A percentile compares a stretch with the other conserved stretches of the same genome.
These are phyloP conservation scores for Ptychoptera contaminata DNA, from an alignment of 2,888 invertebrate genomes.

Conservation along the genomic window DNA sequence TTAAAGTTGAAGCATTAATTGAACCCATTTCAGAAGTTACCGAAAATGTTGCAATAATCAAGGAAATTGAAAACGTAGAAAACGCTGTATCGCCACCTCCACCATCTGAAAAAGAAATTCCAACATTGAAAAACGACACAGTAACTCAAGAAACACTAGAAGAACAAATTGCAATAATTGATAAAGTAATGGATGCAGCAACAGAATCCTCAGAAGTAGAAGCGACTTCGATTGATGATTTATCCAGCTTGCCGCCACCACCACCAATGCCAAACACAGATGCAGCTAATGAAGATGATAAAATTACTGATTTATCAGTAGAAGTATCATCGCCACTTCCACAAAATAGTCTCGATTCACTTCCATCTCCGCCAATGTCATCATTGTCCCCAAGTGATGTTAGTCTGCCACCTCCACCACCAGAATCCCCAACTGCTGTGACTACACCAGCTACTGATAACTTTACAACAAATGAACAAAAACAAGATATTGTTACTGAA, in stretches of 20 bases:
- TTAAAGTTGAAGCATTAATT: not conserved
- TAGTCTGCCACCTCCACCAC: constrained; percentile 3
- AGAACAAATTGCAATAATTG: not conserved
- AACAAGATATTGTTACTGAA: no score
- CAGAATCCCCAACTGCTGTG: not conserved
- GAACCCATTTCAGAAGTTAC: constrained; percentile 6
- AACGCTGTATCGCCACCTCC: not conserved
- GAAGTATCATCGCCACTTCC: constrained; percentile 8
- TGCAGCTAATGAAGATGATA: not conserved
- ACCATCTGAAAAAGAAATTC: no score
- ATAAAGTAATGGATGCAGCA: not conserved
- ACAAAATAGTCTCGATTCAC: constrained; percentile 8
- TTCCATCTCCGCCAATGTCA: constrained; percentile 7
- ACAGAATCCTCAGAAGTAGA: not conserved
- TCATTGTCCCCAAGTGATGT: constrained; percentile 4
- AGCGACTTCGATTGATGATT: not conserved
- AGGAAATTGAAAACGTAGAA: constrained; percentile 1
- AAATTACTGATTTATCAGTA: constrained; percentile 3
- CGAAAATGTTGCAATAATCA: constrained; percentile 4
- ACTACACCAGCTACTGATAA: no score
- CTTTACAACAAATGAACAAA: no score
- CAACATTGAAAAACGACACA: not conserved
- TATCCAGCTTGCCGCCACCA: constrained; percentile 1
- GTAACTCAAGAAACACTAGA: not conserved
- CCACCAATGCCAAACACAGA: not conserved